A percentile compares a stretch with the other conserved stretches of the same genome.
phyloP scores from a whole-genome alignment of 2,113 vertebrate genomes.

The Cygnus atratus region DNA sequence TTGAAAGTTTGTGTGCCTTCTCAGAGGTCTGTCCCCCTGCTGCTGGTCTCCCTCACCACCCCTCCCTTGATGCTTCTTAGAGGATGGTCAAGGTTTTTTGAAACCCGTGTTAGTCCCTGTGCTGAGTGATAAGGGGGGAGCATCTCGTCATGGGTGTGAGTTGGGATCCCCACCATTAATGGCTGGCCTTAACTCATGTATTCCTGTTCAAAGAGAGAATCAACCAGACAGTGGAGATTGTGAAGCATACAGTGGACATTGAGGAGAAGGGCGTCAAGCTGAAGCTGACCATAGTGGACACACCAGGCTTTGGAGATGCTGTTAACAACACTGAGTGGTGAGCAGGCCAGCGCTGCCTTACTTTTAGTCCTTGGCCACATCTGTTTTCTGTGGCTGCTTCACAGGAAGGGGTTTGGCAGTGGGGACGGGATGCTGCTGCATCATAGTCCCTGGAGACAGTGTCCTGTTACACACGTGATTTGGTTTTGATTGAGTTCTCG shows the following conservation, averaged over 20 bases:
- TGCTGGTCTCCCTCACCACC: background rate
- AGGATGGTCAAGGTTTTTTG: background rate
- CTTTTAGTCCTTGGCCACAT: background rate
- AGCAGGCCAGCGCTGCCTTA: conserved; percentile 45
- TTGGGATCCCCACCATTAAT: background rate
- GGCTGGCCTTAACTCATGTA: background rate
- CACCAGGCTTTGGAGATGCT: conserved; percentile 95
- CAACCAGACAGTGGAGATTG: conserved; percentile 95
- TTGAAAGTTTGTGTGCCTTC: background rate
- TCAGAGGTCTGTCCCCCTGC: background rate
- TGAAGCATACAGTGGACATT: conserved; percentile 98
- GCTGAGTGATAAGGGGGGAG: background rate
- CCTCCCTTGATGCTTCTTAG: background rate
- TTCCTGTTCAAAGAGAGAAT: conserved; percentile 86
- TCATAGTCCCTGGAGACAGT: background rate
- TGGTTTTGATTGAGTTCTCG: background rate
- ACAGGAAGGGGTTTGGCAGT: background rate
- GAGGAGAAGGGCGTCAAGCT: conserved; percentile 98
- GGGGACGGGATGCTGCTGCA: background rate
- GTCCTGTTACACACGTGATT: background rate
- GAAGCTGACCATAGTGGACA: conserved; percentile 98
- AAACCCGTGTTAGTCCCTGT: background rate
- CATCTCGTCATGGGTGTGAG: background rate
- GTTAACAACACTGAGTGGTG: conserved; percentile 98
- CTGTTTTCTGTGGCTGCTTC: background rate